These are phyloP conservation scores for Myoxocephalus aenaeus DNA, from an alignment of 2,797 vertebrate species.

Conservation along the genomic window DNA sequence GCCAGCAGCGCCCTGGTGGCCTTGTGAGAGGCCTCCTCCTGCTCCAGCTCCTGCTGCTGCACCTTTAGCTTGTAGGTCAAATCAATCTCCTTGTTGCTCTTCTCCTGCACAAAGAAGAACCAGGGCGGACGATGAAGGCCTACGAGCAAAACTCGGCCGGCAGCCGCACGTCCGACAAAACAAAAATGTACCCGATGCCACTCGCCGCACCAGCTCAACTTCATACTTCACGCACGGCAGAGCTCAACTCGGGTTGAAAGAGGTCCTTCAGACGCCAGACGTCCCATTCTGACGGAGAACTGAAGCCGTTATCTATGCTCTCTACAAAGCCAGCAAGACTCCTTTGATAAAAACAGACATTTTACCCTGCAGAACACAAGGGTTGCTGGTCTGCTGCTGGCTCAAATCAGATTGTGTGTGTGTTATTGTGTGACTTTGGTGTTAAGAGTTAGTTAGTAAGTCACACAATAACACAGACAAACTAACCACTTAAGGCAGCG, in stretches of 20 bases:
- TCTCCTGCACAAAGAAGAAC: constrained; percentile 85
- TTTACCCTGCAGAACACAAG: neutral
- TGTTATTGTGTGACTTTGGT: neutral
- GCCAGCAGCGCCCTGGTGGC: constrained; percentile 93
- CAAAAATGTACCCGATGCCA: neutral
- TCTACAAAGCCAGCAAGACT: neutral
- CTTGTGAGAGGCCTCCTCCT: constrained; percentile 95
- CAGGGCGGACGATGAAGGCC: accelerated
- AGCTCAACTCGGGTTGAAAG: neutral
- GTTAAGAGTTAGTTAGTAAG: neutral
- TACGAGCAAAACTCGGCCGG: neutral
- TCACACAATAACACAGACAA: neutral
- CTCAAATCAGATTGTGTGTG: neutral
- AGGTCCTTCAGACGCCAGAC: neutral
- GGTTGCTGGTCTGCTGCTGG: too few relatives aligned
- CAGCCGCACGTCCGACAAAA: neutral
- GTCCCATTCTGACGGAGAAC: neutral
- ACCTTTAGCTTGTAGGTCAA: constrained; percentile 98
- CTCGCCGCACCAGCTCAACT: neutral
- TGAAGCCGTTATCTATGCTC: neutral
- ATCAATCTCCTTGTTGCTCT: constrained; percentile 98
- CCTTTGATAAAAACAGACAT: neutral
- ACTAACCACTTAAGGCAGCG: neutral
- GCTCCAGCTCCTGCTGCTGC: constrained; percentile 95
- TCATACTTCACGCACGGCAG: neutral